Evolutionary conservation across 2,888 invertebrate genomes (phyloP), one percentile per base, ranked within the genome.

Genomic region (Drosophila hamatofila): DNA sequence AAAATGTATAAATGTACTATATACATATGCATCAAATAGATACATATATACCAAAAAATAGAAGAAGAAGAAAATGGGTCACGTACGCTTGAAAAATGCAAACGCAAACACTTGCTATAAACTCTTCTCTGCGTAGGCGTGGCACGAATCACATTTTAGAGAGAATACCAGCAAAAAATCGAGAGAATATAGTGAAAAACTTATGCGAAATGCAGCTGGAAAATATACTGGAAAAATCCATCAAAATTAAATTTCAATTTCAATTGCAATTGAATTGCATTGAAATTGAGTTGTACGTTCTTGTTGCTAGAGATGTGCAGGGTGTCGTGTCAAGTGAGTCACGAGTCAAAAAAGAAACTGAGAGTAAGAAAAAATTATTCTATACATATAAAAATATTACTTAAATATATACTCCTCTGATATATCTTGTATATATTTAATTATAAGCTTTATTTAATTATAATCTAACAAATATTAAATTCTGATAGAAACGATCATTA

Each of bases 221-320:
- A 85, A 75, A 75, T 76, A 59, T 49, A 49, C 30, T 66, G 73
- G 44, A 59, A 78, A 79, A 85, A 78, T 85, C 72, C 75, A 83
- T 83, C 71, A 70, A 81, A 84, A 84, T 88, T 83, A 72, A 72
- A 86, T 83, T 88, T 74, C 71, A 72, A 71, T 60, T 54, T 54
- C 59, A 58, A 54, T 75, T 52, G 62, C 59, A 54, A 46, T 72
- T 78, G 63, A 54, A 49, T 70, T 83, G 61, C 75, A 80, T 61
- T 54, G 64, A 74, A 66, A 71, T 66, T 56, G 67, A 75, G 67
- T 69, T 63, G 66, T 67, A 62, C 49, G 41, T 35, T 21, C 35
- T 23, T 25, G 12, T 6, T 42, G 48, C 37, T n/a, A 59, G 48
- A 23, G 25, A 30, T 25, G 44, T n/a, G 27, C 16, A 14, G 21